Percentiles rank a stretch among this genome's conserved stretches.
Conservation (phyloP, 2,888 invertebrate species). For the Loripinus fragilis region DNA sequence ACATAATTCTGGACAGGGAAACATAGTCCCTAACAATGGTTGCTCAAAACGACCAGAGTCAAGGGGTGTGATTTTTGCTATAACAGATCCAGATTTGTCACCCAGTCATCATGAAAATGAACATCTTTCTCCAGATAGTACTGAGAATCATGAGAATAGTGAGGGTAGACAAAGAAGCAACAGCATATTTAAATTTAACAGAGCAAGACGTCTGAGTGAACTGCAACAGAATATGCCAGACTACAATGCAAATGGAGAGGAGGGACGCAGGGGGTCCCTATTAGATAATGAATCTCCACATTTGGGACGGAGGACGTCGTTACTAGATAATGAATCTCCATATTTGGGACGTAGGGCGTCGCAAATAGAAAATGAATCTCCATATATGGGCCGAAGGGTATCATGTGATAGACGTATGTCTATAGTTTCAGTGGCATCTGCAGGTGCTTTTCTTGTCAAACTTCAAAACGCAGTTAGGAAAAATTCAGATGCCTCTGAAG, state of each 20-base stretch:
- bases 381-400: too few species aligned
- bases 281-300: not conserved
- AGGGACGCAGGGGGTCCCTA: not conserved
- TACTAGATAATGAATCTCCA: too few species aligned
- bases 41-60: not conserved
- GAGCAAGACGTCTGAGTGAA: not conserved
- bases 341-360: too few species aligned
- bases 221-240: too few species aligned
- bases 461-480: slow-evolving; percentile 16
- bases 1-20: not conserved
- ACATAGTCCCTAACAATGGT: not conserved
- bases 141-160: not conserved
- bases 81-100: not conserved
- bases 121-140: not conserved
- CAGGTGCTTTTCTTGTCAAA: slow-evolving; percentile 22
- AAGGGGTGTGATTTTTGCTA: not conserved
- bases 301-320: not conserved
- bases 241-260: not conserved
- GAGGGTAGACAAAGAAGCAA: not conserved
- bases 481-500: not conserved
- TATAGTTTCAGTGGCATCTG: slow-evolving; percentile 20
- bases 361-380: too few species aligned
- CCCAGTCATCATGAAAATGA: not conserved
- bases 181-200: not conserved
- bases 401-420: not conserved